Evolutionary conservation across 2,797 vertebrate species (phyloP), one percentile per base, ranked within the genome.

Genomic region (Coendou prehensilis): DNA sequence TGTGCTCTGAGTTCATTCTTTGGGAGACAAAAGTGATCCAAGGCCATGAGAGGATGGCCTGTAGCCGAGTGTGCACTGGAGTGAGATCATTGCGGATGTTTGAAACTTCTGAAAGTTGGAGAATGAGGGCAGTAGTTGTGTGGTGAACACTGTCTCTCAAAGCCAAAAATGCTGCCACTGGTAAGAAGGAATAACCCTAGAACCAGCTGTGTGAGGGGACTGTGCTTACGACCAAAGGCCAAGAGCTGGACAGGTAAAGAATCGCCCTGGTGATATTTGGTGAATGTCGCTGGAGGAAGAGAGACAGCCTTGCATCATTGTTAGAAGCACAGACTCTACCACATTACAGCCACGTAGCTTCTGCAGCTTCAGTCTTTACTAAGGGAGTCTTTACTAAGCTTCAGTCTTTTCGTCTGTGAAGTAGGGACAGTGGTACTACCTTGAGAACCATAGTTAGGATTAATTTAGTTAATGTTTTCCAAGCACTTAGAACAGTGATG

Each of bases 61-160:
- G 1, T 2, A 15, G 56, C 7, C 47, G 30, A 18, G 33, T 18
- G 50, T n/a, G 8, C 33, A 64, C 26, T 52, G 33, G 61, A 59
- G 22, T 6, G 33, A 87, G 54, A n/a, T 63, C 59, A 45, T 0
- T 26, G 54, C 47, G 85, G n/a, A n/a, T 15, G 9, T 75, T 22
- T 79, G 37, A 79, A 81, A 54, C 61, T 64, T 89, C 75, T 54
- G 78, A 86, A 94, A 95, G 52, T 61, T 3, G 86, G 73, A 95
- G 50, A 57, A 41, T 26, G 30, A 59, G 13, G 30, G 30, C 17
- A 6, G 54, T 71, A 11, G 33, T 15, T 9, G 6, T 15, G 23
- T n/a, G n/a, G n/a, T 17, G 3, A n/a, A 22, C 45, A 37, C 14
- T 81, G n/a, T 80, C 52, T 90, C 41, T 45, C 33, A 79, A 86